Conservation (phyloP, 2,797 vertebrate genomes). For the Trachurus trachurus region DNA sequence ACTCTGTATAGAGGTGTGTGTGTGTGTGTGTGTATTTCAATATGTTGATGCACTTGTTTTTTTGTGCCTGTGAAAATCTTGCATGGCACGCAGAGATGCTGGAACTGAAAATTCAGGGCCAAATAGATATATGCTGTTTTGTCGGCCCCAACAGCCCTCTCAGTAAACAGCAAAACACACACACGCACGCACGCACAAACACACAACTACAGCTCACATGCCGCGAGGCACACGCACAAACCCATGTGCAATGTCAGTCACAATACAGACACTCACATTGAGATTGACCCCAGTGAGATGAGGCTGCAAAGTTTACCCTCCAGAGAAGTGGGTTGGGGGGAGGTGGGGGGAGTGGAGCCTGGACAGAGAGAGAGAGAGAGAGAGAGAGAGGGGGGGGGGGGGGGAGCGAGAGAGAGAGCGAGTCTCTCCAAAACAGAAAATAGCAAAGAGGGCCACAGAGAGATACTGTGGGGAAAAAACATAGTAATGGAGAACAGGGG, state of each 20-base stretch:
- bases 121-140: constrained; percentile 43
- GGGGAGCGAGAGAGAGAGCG: background rate
- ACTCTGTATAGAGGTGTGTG: constrained; percentile 27
- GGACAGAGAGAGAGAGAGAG: background rate
- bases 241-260: constrained; percentile 22
- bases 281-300: constrained; percentile 46
- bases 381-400: background rate
- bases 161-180: constrained; percentile 23
- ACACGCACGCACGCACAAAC: constrained; percentile 16
- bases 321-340: constrained; percentile 13
- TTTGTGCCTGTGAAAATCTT: constrained; percentile 44
- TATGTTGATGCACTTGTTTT: constrained; percentile 41
- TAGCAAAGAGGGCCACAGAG: background rate
- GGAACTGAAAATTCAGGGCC: constrained; percentile 53
- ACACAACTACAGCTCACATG: constrained; percentile 16
- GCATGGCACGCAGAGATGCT: constrained; percentile 24
- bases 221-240: constrained; percentile 6
- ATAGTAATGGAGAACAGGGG: constrained; percentile 31
- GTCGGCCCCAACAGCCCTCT: constrained; percentile 6
- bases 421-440: background rate
- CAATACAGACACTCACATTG: constrained; percentile 22
- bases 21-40: constrained; percentile 26
- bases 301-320: constrained; percentile 43
- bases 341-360: background rate
- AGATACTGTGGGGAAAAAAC: constrained; percentile 12